Conservation (phyloP, 2,113 vertebrate species). For the Salvelinus sp. region DNA sequence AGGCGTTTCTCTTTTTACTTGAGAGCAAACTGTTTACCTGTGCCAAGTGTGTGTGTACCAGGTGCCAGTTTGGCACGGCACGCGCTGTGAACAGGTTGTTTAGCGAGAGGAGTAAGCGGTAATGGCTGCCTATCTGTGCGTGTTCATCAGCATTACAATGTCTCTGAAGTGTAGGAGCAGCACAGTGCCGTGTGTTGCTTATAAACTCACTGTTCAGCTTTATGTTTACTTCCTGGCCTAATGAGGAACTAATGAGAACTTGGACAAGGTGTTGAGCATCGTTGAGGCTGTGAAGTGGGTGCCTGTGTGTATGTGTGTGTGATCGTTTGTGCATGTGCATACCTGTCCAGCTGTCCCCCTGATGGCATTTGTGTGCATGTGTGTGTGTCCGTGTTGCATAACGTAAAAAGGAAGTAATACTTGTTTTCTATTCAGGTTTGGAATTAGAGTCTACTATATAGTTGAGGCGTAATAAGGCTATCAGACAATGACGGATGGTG, state of each 20-base stretch:
- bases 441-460: conserved; percentile 51
- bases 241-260: conserved; percentile 63
- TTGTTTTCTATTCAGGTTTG: conserved; percentile 29
- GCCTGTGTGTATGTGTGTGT: not conserved
- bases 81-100: conserved; percentile 19
- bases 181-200: not conserved
- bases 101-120: not conserved
- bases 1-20: not conserved
- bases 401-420: conserved; percentile 35
- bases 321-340: not conserved
- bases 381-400: conserved; percentile 19
- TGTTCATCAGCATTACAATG: conserved; percentile 25
- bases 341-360: too few relatives aligned
- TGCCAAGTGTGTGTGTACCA: conserved; percentile 6
- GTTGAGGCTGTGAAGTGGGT: conserved; percentile 5
- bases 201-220: conserved; percentile 32
- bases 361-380: not conserved
- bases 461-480: conserved; percentile 53
- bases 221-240: conserved; percentile 30
- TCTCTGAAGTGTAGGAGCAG: not conserved
- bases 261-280: conserved; percentile 60
- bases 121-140: conserved; percentile 31
- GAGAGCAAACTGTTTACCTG: not conserved
- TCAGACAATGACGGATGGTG: conserved; percentile 62
- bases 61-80: conserved; percentile 15